These are phyloP conservation scores for Gnatocerus cornutus DNA, from an alignment of 2,888 invertebrate species.

Conservation along the genomic window DNA sequence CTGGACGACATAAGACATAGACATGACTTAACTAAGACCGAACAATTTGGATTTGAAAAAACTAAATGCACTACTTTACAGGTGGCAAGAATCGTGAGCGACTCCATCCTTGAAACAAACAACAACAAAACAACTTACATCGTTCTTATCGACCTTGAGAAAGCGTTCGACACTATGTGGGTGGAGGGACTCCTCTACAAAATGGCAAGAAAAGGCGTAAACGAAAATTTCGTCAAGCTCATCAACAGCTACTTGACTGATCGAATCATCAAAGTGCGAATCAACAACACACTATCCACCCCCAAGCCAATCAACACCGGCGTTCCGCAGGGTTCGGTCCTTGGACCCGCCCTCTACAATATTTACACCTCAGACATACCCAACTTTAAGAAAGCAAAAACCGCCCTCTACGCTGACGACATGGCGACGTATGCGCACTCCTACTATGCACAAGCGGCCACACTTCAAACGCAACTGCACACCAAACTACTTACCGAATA, in stretches of 20 bases:
- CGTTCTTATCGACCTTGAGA: slow-evolving; percentile 60
- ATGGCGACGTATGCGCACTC: slow-evolving; percentile 49
- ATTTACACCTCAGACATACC: slow-evolving; percentile 46
- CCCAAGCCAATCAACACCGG: slow-evolving; percentile 21
- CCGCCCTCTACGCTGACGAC: slow-evolving; percentile 51
- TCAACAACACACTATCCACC: slow-evolving; percentile 50
- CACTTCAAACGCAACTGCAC: slow-evolving; percentile 39
- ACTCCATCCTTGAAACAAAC: too few relatives aligned
- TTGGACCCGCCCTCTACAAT: background rate
- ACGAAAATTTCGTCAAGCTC: slow-evolving; percentile 52
- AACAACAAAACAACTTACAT: too few relatives aligned
- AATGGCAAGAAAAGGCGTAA: slow-evolving; percentile 53
- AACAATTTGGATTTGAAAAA: too few relatives aligned
- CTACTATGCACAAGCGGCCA: slow-evolving; percentile 1
- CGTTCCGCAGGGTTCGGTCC: too few relatives aligned
- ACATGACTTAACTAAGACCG: too few relatives aligned
- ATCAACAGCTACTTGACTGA: slow-evolving; percentile 54
- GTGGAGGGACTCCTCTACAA: slow-evolving; percentile 57
- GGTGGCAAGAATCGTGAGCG: too few relatives aligned
- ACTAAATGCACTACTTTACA: too few relatives aligned
- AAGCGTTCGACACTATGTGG: slow-evolving; percentile 64
- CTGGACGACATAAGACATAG: too few relatives aligned
- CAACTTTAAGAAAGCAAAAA: slow-evolving; percentile 45
- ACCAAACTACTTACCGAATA: slow-evolving; percentile 24
- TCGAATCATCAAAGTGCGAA: slow-evolving; percentile 53